Conservation (phyloP, 2,888 invertebrate genomes). For the Amiota minor region DNA sequence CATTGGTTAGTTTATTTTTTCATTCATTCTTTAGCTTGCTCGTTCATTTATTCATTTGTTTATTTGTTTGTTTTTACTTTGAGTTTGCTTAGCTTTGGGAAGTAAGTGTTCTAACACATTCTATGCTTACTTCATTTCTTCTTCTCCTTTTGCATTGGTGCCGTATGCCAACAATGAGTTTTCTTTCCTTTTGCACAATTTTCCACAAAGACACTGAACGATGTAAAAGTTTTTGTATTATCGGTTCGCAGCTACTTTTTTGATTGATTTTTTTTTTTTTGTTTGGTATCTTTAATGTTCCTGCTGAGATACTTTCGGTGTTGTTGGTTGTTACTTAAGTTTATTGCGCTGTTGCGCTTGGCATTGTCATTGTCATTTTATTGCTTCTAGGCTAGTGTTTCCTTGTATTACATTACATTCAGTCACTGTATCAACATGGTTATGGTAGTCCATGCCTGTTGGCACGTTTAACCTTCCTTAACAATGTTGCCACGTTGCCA, state of each 20-base stretch:
- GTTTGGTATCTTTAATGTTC: no score
- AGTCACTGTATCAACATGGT: no score
- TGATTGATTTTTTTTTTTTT: not conserved
- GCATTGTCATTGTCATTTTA: slow-evolving; percentile 18
- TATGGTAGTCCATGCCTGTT: no score
- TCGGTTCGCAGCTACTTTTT: not conserved
- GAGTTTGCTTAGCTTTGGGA: not conserved
- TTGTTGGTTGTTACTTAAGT: not conserved
- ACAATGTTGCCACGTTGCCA: not conserved
- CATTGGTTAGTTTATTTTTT: not conserved
- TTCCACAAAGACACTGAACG: not conserved
- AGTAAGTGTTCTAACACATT: not conserved
- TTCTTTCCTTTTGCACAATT: not conserved
- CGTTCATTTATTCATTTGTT: not conserved
- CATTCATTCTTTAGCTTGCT: not conserved
- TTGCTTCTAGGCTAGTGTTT: not conserved
- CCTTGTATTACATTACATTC: no score
- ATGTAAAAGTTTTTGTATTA: not conserved
- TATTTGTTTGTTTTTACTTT: not conserved
- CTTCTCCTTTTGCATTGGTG: not conserved
- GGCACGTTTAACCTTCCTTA: no score
- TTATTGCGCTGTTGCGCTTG: slow-evolving; percentile 17
- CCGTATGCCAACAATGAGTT: not conserved
- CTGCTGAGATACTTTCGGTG: not conserved
- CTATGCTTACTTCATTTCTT: slow-evolving; percentile 3